These are phyloP conservation scores for Trachelus troglodyta DNA, from an alignment of 2,888 invertebrate genomes.

Conservation along the genomic window DNA sequence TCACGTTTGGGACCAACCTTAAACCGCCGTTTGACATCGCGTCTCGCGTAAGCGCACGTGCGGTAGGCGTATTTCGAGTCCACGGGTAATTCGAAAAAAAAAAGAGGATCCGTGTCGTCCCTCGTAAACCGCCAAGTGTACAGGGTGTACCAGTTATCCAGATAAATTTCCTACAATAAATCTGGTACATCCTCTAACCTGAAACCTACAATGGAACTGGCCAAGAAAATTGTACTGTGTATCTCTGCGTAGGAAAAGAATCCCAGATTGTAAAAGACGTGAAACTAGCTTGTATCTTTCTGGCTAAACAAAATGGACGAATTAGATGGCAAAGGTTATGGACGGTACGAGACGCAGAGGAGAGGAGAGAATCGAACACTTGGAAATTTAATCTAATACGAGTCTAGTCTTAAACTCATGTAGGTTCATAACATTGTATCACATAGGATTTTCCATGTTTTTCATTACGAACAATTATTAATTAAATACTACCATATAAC, in stretches of 20 bases:
- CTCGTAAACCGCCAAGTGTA: neutral
- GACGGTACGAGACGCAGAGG: neutral
- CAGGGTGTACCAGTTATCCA: neutral
- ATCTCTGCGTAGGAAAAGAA: neutral
- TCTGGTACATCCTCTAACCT: neutral
- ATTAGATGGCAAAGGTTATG: neutral
- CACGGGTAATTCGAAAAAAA: neutral
- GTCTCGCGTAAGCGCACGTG: neutral
- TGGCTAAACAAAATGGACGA: neutral
- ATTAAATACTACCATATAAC: neutral
- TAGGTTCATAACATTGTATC: neutral
- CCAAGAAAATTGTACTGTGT: neutral
- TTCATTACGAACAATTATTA: constrained; percentile 18
- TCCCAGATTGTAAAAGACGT: neutral
- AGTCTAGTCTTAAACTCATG: neutral
- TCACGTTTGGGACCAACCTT: constrained; percentile 64
- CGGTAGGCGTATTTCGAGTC: neutral
- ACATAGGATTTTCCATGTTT: constrained; percentile 15
- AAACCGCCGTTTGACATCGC: constrained; percentile 49
- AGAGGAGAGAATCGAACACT: neutral
- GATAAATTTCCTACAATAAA: neutral
- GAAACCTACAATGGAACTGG: neutral
- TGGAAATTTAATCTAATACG: neutral
- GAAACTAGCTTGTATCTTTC: neutral
- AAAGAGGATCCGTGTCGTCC: neutral